phyloP scores from a whole-genome alignment of 2,888 invertebrate species.

The Odontothrips loti region DNA sequence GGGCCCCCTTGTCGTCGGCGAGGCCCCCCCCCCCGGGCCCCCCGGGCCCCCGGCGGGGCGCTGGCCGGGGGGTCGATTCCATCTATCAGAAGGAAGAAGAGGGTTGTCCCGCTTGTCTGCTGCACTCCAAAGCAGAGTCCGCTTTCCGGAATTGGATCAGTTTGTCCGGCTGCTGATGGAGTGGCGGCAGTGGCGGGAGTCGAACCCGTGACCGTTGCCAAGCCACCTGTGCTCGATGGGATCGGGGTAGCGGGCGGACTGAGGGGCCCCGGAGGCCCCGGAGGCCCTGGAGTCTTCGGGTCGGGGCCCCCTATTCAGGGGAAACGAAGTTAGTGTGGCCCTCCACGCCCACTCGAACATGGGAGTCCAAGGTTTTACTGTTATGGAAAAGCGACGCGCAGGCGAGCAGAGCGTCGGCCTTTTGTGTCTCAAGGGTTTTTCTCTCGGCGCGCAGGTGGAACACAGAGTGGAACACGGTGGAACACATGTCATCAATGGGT shows the following conservation, averaged over 20 bases:
- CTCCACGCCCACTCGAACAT: background rate
- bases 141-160: no score
- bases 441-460: background rate
- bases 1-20: background rate
- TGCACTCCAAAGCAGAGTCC: no score
- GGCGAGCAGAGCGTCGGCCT: no score
- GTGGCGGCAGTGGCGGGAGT: no score
- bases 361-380: background rate
- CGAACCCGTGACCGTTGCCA: no score
- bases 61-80: background rate
- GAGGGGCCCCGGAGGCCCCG: background rate
- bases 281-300: background rate
- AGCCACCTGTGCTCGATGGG: background rate
- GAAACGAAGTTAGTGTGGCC: no score
- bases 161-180: no score
- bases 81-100: background rate
- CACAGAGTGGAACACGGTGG: background rate
- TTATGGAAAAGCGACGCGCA: no score
- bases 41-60: background rate
- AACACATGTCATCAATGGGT: conserved; percentile 24
- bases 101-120: background rate
- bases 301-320: no score
- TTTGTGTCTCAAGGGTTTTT: no score
- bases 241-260: background rate
- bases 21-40: background rate